These are phyloP conservation scores for Lypha dubia DNA, from an alignment of 2,888 invertebrate species.

Conservation along the genomic window DNA sequence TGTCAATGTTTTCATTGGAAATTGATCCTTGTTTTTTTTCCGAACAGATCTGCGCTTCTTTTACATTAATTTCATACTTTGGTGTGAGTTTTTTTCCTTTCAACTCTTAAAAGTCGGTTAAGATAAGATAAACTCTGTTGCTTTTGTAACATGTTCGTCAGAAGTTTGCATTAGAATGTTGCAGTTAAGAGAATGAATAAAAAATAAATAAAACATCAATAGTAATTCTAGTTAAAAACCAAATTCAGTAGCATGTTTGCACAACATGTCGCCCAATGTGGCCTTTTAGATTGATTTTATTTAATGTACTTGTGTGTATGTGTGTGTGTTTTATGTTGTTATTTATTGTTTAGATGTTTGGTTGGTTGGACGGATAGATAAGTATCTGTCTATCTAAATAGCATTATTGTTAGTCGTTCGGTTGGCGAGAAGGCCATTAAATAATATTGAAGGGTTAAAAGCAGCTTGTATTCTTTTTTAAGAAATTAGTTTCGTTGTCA, in stretches of 20 bases:
- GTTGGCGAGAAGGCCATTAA: conserved; percentile 29
- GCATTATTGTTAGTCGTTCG: background rate
- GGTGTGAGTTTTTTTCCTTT: conserved; percentile 73
- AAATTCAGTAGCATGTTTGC: conserved; percentile 82
- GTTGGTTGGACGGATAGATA: conserved; percentile 49
- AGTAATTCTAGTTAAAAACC: conserved; percentile 68
- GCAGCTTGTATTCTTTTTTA: conserved; percentile 42
- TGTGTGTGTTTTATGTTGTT: conserved; percentile 8
- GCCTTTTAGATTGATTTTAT: conserved; percentile 73
- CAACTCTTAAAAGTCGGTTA: conserved; percentile 62
- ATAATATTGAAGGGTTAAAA: conserved; percentile 57
- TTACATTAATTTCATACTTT: conserved; percentile 70
- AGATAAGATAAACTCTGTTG: conserved; percentile 57
- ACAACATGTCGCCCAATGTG: conserved; percentile 82
- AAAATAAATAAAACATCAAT: background rate
- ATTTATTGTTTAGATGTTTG: conserved; percentile 35
- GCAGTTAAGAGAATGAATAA: conserved; percentile 37
- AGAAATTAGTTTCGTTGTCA: conserved; percentile 67
- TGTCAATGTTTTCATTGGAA: conserved; percentile 75
- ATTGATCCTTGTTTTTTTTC: conserved; percentile 74
- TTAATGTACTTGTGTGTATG: background rate
- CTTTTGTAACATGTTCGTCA: background rate
- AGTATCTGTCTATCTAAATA: conserved; percentile 56
- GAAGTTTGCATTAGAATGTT: conserved; percentile 29
- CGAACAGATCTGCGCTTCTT: conserved; percentile 26